phyloP scores from a whole-genome alignment of 1,140 invertebrate genomes.

The Drosophila santomea region DNA sequence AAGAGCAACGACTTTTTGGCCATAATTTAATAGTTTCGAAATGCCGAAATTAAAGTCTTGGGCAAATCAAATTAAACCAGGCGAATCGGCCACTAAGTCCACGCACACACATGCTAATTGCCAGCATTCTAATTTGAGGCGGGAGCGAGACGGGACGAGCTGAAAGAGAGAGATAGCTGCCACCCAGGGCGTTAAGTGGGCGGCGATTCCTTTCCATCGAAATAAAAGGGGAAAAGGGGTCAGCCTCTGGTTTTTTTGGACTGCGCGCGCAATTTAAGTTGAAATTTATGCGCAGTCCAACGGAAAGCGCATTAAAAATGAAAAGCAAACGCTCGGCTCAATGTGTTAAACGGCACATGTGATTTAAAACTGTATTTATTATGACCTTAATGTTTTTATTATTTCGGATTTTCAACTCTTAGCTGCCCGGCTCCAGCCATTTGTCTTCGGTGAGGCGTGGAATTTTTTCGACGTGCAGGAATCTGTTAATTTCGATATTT shows the following conservation, averaged over 20 bases:
- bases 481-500: constrained; percentile 72
- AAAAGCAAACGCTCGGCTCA: constrained; percentile 53
- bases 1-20: constrained; percentile 73
- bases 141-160: constrained; percentile 4
- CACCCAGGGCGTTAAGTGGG: constrained; percentile 76
- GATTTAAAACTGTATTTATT: constrained; percentile 70
- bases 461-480: constrained; percentile 75
- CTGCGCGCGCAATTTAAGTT: constrained; percentile 82
- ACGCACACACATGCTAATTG: constrained; percentile 64
- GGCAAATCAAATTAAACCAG: constrained; percentile 76
- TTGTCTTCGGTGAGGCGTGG: constrained; percentile 78
- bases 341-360: constrained; percentile 83
- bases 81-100: constrained; percentile 42
- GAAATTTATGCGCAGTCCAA: constrained; percentile 70
- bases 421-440: constrained; percentile 51
- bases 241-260: constrained; percentile 38
- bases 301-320: constrained; percentile 58
- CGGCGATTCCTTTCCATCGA: constrained; percentile 38
- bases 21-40: constrained; percentile 83
- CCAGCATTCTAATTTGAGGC: constrained; percentile 45
- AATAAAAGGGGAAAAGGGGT: constrained; percentile 12
- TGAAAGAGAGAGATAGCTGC: constrained; percentile 23
- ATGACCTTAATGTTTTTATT: constrained; percentile 62
- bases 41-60: constrained; percentile 59
- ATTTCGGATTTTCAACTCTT: constrained; percentile 28